These are phyloP conservation scores for Lanius collurio DNA, from an alignment of 2,113 vertebrate genomes.

Conservation along the genomic window DNA sequence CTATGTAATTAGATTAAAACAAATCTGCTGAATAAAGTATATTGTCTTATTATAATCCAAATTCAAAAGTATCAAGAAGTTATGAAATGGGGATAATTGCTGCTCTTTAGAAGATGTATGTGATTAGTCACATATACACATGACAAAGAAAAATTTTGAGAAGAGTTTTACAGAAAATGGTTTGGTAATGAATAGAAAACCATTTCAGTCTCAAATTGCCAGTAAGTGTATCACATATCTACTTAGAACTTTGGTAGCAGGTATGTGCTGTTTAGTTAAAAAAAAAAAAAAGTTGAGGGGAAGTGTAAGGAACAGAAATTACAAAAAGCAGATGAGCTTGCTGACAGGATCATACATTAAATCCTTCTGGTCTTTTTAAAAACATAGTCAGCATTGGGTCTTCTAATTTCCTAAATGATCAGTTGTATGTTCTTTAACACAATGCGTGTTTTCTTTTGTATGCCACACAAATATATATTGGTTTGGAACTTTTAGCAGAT, in stretches of 20 bases:
- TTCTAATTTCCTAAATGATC: neutral
- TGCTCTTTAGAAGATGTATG: conserved; percentile 14
- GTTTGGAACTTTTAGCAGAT: neutral
- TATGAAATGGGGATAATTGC: conserved; percentile 34
- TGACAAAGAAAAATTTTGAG: neutral
- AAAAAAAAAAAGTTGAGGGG: neutral
- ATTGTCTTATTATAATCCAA: conserved; percentile 71
- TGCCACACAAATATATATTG: neutral
- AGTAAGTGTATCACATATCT: neutral
- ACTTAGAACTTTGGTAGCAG: neutral
- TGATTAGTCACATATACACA: neutral
- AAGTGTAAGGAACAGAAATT: neutral
- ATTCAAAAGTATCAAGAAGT: conserved; percentile 66
- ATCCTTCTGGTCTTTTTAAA: neutral
- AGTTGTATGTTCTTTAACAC: neutral
- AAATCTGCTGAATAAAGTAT: conserved; percentile 79
- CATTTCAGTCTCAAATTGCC: neutral
- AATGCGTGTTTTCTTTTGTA: neutral
- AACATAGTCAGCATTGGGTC: neutral
- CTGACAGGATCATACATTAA: neutral
- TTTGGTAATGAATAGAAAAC: neutral
- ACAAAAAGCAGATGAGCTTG: neutral
- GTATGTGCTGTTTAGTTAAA: neutral
- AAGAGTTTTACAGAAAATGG: neutral
- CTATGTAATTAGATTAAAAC: conserved; percentile 82